phyloP scores from a whole-genome alignment of 2,113 vertebrate genomes.

The Glaucidium brasilianum region DNA sequence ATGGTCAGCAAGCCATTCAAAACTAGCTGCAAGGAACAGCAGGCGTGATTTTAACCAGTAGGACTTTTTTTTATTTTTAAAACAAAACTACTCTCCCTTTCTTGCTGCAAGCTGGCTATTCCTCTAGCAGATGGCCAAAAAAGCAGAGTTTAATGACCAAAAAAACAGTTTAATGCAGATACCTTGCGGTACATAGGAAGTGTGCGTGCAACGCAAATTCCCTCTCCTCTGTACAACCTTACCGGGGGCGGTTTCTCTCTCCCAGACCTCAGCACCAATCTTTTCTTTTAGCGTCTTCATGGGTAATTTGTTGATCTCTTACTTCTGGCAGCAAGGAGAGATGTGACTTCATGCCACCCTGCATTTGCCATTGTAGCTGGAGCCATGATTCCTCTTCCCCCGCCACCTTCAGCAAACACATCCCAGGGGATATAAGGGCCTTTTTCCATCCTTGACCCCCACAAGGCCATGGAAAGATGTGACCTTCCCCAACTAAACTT shows the following conservation, averaged over 20 bases:
- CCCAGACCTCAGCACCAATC: not conserved
- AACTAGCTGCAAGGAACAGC: not conserved
- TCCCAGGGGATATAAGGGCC: not conserved
- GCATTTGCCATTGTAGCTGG: rapidly evolving
- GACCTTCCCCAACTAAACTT: not conserved
- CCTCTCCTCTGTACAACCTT: not conserved
- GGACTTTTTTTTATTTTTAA: not conserved
- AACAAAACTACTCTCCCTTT: not conserved
- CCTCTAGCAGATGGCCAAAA: not conserved
- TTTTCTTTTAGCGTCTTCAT: not conserved
- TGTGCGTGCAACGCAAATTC: not conserved
- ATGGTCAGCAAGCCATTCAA: not conserved
- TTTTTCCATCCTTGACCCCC: not conserved
- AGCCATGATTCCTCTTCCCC: not conserved
- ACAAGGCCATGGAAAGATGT: not conserved
- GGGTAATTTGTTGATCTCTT: no score
- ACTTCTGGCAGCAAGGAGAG: not conserved
- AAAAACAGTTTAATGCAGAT: not conserved
- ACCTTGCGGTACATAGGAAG: not conserved
- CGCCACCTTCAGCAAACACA: not conserved
- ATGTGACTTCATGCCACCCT: not conserved
- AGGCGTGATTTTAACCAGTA: not conserved
- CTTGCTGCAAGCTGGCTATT: not conserved
- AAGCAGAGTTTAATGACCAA: no score
- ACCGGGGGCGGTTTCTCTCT: not conserved